Conservation (phyloP, 2,888 invertebrate species). For the Drosophila heteroneura region DNA sequence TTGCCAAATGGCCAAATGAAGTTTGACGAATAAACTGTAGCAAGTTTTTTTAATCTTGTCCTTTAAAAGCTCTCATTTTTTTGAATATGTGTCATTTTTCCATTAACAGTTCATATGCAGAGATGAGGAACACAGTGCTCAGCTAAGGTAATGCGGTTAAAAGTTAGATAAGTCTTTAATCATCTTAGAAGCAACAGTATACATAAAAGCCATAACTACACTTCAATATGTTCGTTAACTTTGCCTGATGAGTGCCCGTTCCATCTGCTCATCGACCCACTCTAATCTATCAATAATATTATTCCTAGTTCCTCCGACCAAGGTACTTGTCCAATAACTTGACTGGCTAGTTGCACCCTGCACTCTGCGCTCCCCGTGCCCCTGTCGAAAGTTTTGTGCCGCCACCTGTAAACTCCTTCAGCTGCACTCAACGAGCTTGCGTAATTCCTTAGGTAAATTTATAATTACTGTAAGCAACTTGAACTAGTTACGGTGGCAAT, state of each 20-base stretch:
- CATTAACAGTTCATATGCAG: slow-evolving; percentile 14
- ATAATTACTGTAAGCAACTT: slow-evolving; percentile 80
- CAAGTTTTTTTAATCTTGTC: slow-evolving; percentile 6
- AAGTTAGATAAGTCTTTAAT: slow-evolving; percentile 13
- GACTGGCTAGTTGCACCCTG: slow-evolving; percentile 34
- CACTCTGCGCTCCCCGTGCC: slow-evolving; percentile 1
- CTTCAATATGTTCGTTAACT: slow-evolving; percentile 29
- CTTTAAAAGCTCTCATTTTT: background rate
- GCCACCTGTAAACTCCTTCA: slow-evolving; percentile 45
- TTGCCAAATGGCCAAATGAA: slow-evolving; percentile 44
- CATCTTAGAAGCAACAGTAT: slow-evolving; percentile 16
- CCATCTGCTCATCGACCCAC: slow-evolving; percentile 25
- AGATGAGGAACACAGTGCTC: background rate
- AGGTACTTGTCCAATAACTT: slow-evolving; percentile 48
- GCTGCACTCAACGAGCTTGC: slow-evolving; percentile 62
- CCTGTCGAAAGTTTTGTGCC: slow-evolving; percentile 35
- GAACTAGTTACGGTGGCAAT: slow-evolving; percentile 72
- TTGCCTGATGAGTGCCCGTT: slow-evolving; percentile 1
- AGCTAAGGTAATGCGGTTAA: background rate
- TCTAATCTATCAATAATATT: slow-evolving; percentile 80
- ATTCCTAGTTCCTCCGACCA: slow-evolving; percentile 55
- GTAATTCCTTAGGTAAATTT: slow-evolving; percentile 80
- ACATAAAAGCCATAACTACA: slow-evolving; percentile 24
- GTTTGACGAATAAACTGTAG: slow-evolving; percentile 15
- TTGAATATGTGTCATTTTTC: background rate